Percentiles rank a stretch among this genome's conserved stretches.
These are phyloP conservation scores for Cephus sareptanus DNA, from an alignment of 2,888 invertebrate species.

Conservation along the genomic window DNA sequence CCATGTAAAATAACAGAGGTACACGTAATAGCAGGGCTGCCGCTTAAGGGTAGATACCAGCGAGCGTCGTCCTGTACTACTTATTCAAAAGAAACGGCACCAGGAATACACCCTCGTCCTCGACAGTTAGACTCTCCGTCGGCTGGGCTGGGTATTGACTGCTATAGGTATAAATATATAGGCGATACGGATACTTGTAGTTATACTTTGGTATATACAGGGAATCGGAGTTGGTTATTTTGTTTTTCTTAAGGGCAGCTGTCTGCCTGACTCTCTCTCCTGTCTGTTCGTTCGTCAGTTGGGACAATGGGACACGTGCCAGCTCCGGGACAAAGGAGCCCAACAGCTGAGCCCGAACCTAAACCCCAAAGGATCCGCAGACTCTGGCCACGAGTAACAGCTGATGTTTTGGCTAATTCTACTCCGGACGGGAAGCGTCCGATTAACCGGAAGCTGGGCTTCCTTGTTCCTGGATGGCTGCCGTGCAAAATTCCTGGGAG, in stretches of 20 bases:
- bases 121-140: neutral
- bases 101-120: neutral
- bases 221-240: neutral
- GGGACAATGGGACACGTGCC: constrained; percentile 46
- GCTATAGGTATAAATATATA: neutral
- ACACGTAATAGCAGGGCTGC: neutral
- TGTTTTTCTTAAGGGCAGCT: constrained; percentile 2
- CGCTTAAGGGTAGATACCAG: neutral
- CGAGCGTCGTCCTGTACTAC: neutral
- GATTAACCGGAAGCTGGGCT: neutral
- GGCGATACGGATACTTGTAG: neutral
- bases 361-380: neutral
- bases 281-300: constrained; percentile 31
- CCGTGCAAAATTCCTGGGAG: no score
- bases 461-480: neutral
- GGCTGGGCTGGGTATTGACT: neutral
- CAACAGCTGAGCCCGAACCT: constrained; percentile 15
- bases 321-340: constrained; percentile 1
- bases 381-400: neutral
- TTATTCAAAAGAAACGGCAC: neutral
- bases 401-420: neutral
- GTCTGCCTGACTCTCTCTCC: constrained; percentile 24
- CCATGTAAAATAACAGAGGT: neutral
- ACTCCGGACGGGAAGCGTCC: neutral
- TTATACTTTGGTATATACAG: neutral